Base-by-base conservation (phyloP, 2,888 invertebrate genomes). In the Carabus problematicus region DNA sequence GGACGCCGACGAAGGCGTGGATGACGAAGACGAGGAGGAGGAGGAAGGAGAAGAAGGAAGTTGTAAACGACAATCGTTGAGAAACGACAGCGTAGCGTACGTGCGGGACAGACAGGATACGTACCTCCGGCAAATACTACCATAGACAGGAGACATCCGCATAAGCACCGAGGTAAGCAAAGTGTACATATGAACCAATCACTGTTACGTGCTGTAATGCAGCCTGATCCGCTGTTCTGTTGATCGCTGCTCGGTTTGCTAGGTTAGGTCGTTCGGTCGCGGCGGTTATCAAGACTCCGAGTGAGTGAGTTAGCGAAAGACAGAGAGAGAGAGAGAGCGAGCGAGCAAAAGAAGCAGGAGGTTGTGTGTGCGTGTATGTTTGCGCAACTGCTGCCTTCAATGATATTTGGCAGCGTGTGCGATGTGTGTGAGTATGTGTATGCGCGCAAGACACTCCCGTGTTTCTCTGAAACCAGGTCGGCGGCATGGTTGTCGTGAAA, bases 401-500 rank as follows among this genome's bases (percentile, higher is more conserved):
- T 39, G 56, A 39, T 29, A 56, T 56, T 56, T 56, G 56, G 56
- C 56, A 56, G 12, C 56, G 52, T 29, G 39, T 9, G 12, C 56
- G 19, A 56, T 8, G 12, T 18, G 12, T n/a, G 16, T 54, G 54
- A n/a, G n/a, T n/a, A n/a, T 29, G 29, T 29, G 29, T 29, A 29
- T 29, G 29, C 29, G 29, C 29, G 29, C 29, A 29, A 29, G 29
- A 29, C 29, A 29, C 29, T 29, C 29, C 29, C 29, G 29, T 29
- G 29, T 29, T 29, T 29, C 29, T 29, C 29, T 29, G 29, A 54
- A 63, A 63, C 54, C 63, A 63, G 63, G 63, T 63, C 54, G 63
- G 42, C 49, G 49, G 39, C 56, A 56, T 56, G n/a, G 49, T 63
- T 63, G 63, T 63, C 54, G 63, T 63, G 63, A 63, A 63, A 63